Conservation (phyloP, 2,797 vertebrate genomes). For the Gymnothorax reevesii region DNA sequence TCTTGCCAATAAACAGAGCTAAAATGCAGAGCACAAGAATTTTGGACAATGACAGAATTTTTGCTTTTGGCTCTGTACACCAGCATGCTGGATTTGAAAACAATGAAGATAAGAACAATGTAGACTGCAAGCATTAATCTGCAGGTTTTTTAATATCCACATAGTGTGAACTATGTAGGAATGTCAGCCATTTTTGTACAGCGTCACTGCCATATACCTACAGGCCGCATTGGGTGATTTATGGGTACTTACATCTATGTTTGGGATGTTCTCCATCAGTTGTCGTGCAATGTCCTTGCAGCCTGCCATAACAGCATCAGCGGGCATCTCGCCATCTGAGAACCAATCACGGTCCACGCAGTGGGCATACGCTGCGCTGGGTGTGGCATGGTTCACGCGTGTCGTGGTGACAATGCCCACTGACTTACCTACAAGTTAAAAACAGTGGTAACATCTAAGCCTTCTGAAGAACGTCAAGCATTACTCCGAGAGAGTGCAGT, state of each 20-base stretch:
- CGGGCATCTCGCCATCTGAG: conserved; percentile 92
- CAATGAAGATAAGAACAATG: too few relatives aligned
- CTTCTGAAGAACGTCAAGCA: background rate
- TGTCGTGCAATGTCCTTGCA: conserved; percentile 94
- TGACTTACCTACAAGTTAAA: conserved; percentile 79
- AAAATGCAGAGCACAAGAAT: too few relatives aligned
- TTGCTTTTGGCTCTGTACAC: too few relatives aligned
- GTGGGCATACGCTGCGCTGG: conserved; percentile 92
- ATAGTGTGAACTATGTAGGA: too few relatives aligned
- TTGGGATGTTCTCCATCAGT: conserved; percentile 88
- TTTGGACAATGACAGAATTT: too few relatives aligned
- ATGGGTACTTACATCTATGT: conserved; percentile 81
- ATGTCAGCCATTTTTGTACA: too few relatives aligned
- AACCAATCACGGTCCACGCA: conserved; percentile 92
- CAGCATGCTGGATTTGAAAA: too few relatives aligned
- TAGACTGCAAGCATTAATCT: too few relatives aligned
- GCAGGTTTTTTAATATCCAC: too few relatives aligned
- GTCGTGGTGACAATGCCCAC: conserved; percentile 97
- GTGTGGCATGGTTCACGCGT: conserved; percentile 90
- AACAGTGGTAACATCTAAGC: background rate
- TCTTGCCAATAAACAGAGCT: too few relatives aligned
- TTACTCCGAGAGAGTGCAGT: background rate
- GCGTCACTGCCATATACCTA: too few relatives aligned
- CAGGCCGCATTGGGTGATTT: too few relatives aligned
- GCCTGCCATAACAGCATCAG: conserved; percentile 79